Base-by-base conservation (phyloP, 1,140 invertebrate genomes). In the Zelostemma sp. region DNA sequence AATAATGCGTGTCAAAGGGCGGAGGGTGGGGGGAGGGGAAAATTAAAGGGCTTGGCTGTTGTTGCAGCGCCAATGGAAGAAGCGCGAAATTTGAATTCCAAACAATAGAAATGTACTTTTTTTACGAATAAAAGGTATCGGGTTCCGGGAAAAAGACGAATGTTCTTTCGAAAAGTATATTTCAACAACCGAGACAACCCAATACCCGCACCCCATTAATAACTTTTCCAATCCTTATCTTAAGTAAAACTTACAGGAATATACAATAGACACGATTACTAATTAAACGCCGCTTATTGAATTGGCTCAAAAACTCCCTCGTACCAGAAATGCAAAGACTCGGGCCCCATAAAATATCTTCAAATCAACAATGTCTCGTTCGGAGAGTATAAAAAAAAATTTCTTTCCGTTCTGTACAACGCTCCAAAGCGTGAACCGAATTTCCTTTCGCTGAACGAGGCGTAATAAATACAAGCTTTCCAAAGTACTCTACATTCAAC, bases 401-500 rank as follows among this genome's bases (percentile, higher is more conserved):
- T 28, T 28, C 25, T 28, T n/a, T n/a, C n/a, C 25, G 25, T 28
- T 28, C 25, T 28, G 25, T 28, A 28, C 25, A 28, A 28, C 8
- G 25, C 25, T 3, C 25, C 25, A 28, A 28, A 28, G n/a, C n/a
- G n/a, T n/a, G n/a, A n/a, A n/a, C 25, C 25, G 25, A 28, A 28
- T 28, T 28, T 28, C 25, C 25, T 8, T n/a, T n/a, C n/a, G n/a
- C n/a, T n/a, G n/a, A n/a, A n/a, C n/a, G n/a, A n/a, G n/a, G n/a
- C n/a, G n/a, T n/a, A n/a, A n/a, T n/a, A n/a, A n/a, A n/a, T n/a
- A n/a, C 14, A 16, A 19, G 9, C 40, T 51, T 40, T 11, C 46
- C 15, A 33, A 15, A 40, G 9, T 57, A 53, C 54, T 46, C 58
- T 9, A 17, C 67, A 73, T 73, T 60, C 25, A 28, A 28, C 8